These are phyloP conservation scores for Cataglyphis livida DNA, from an alignment of 2,888 invertebrate species.

Conservation along the genomic window DNA sequence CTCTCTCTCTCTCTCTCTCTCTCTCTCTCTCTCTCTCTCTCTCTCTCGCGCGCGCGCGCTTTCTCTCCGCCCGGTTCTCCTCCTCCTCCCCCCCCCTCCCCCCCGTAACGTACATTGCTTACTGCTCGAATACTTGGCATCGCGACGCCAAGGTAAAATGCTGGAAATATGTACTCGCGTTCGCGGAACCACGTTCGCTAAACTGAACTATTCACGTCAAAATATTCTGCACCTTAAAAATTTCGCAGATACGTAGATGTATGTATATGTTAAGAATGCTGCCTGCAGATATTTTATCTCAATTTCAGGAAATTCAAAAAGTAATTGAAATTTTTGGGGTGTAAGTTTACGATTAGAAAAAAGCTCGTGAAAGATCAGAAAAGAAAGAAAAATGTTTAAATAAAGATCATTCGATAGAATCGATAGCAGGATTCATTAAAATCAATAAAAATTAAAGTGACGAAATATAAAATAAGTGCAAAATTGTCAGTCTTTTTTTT, in stretches of 20 bases:
- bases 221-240: background rate
- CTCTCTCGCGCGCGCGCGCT: constrained; percentile 12
- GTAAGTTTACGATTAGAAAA: background rate
- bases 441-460: background rate
- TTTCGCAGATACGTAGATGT: background rate
- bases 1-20: constrained; percentile 36
- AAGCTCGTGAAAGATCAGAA: background rate
- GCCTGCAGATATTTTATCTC: background rate
- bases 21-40: constrained; percentile 56
- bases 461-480: background rate
- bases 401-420: background rate
- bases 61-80: constrained; percentile 33
- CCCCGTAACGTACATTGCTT: constrained; percentile 1
- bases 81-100: background rate
- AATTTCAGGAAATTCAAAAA: background rate
- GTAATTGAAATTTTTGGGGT: background rate
- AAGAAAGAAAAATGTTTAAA: background rate
- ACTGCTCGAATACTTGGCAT: constrained; percentile 18
- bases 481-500: background rate
- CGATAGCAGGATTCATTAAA: background rate
- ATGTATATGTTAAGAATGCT: background rate
- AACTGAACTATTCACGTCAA: constrained; percentile 3
- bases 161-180: background rate
- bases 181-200: constrained; percentile 3
- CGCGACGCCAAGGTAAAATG: constrained; percentile 26